A percentile compares a stretch with the other conserved stretches of the same genome.
Evolutionary conservation across 2,797 vertebrate genomes (phyloP).

Genomic region (Leptatherina wallacei): DNA sequence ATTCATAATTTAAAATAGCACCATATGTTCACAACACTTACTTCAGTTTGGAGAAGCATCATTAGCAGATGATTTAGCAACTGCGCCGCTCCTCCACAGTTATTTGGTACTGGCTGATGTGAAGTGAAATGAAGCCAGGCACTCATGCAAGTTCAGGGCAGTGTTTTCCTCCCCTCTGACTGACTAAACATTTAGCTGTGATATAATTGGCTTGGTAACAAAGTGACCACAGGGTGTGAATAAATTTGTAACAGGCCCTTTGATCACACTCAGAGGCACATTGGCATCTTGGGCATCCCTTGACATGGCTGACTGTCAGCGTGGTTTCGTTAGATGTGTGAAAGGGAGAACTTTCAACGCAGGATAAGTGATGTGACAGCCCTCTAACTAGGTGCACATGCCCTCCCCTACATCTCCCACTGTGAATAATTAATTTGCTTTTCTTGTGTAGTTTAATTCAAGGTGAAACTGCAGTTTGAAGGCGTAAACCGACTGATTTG

Average conservation of each 20-base stretch:
- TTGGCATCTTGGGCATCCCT: constrained; percentile 54
- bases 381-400: constrained; percentile 9
- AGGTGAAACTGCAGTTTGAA: constrained; percentile 18
- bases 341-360: constrained; percentile 37
- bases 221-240: constrained; percentile 73
- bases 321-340: constrained; percentile 46
- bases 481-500: not conserved
- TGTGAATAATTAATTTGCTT: constrained; percentile 23
- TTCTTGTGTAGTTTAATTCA: constrained; percentile 17
- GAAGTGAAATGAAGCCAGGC: constrained; percentile 64
- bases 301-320: constrained; percentile 51
- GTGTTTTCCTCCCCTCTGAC: constrained; percentile 57
- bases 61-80: constrained; percentile 71
- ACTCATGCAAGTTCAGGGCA: constrained; percentile 49
- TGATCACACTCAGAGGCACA: constrained; percentile 58
- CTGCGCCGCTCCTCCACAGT: constrained; percentile 41
- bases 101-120: constrained; percentile 53
- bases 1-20: constrained; percentile 60
- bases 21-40: constrained; percentile 64
- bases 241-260: constrained; percentile 60
- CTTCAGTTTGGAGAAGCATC: constrained; percentile 62
- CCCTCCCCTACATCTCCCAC: constrained; percentile 8
- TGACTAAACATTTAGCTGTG: constrained; percentile 72
- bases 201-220: constrained; percentile 74
- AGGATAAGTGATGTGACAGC: constrained; percentile 32